Base-by-base conservation (phyloP, 2,888 invertebrate species). In the Pammene aurita region DNA sequence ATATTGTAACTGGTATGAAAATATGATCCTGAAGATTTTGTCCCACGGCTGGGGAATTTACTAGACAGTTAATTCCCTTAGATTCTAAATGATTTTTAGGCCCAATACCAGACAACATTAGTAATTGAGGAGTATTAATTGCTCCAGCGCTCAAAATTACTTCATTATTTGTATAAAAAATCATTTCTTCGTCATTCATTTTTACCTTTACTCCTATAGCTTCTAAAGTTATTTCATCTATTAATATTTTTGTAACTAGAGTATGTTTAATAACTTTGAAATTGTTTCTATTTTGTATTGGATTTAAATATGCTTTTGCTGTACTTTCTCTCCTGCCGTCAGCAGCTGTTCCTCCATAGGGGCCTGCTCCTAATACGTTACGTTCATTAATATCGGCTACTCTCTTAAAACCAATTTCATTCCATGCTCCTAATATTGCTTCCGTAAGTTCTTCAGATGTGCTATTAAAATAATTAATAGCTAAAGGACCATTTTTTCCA, bases 21-120 rank as follows among this genome's bases (percentile, higher is more conserved):
- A 85, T 77, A 76, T 94, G 94, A 72, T 94, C 94, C 75, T 93
- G 93, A n/a, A 94, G 83, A 78, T 94, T 93, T 71, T 86, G 76
- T 0, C 94, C 94, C 0, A 94, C 94, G 0, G 84, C 89, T 0
- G 87, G 84, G 5, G 84, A 85, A 73, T 94, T 81, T 14, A 86
- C 78, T 54, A 88, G 72, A 0, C 88, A 81, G 0, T 75, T 10
- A 55, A 93, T 90, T 10, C 86, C 84, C 9, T 87, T 82, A 0
- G 84, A 56, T 7, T 70, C 57, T 0, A 88, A 69, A 35, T 87
- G 81, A 2, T 78, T 72, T 41, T 71, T 78, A 0, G 92, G 89
- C 0, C 94, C 94, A 2, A 94, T 78, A 18, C 94, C 94, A 2
- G 94, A 94, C 0, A 93, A 74, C 80, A 88, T 84, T 2, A 91